Conservation (phyloP, 2,888 invertebrate species). For the Drosophila picticornis region DNA sequence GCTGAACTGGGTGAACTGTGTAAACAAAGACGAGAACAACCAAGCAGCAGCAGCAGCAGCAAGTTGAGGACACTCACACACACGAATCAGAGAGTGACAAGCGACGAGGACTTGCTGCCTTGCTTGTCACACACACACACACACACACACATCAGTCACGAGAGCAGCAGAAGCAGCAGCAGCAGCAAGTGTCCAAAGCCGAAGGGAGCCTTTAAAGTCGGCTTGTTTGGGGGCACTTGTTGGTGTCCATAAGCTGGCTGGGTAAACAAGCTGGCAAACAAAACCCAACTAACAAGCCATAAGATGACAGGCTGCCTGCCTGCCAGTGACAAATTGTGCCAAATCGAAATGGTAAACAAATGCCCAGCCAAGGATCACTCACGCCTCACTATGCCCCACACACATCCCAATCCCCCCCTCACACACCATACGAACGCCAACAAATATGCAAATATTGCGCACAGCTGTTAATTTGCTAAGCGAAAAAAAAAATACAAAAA, state of each 20-base stretch:
- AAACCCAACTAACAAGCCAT: constrained; percentile 81
- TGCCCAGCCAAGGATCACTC: constrained; percentile 35
- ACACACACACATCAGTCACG: constrained; percentile 67
- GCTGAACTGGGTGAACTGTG: constrained; percentile 59
- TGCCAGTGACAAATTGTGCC: constrained; percentile 80
- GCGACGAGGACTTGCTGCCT: constrained; percentile 34
- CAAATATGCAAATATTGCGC: constrained; percentile 72
- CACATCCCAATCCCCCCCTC: neutral
- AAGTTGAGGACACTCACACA: constrained; percentile 3
- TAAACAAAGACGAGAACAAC: constrained; percentile 71
- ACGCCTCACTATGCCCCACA: neutral
- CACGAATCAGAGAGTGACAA: constrained; percentile 27
- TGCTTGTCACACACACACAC: constrained; percentile 4
- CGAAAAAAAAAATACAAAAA: constrained; percentile 21
- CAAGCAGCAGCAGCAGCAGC: constrained; percentile 12
- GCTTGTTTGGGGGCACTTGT: constrained; percentile 61
- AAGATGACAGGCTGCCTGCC: constrained; percentile 71
- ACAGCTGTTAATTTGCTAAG: constrained; percentile 79
- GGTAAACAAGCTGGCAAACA: constrained; percentile 76
- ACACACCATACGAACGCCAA: constrained; percentile 14
- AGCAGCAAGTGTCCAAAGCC: constrained; percentile 8
- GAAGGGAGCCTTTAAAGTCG: constrained; percentile 67
- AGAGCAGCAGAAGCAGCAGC: neutral
- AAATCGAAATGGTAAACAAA: constrained; percentile 82
- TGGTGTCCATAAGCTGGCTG: constrained; percentile 80